Conservation (phyloP, 1,140 invertebrate species). For the Hypsibius dujardini region DNA sequence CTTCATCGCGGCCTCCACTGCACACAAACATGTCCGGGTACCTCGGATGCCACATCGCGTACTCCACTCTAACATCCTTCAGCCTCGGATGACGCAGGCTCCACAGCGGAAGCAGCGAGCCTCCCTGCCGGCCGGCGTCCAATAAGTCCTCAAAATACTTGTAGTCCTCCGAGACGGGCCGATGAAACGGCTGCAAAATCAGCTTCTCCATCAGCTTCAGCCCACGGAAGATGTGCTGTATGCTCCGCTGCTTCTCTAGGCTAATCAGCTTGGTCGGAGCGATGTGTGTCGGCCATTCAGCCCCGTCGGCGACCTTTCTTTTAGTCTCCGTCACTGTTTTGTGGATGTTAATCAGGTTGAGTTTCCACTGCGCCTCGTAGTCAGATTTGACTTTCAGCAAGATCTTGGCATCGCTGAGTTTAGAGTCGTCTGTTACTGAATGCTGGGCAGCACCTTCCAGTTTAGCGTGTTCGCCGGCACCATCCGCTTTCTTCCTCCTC, state of each 20-base stretch:
- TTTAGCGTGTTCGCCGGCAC: not conserved
- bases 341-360: not conserved
- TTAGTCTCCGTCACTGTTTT: not conserved
- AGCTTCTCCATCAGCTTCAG: slow-evolving; percentile 9
- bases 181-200: slow-evolving; percentile 1
- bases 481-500: not conserved
- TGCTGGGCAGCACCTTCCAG: not conserved
- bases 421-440: not conserved
- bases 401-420: slow-evolving; percentile 1
- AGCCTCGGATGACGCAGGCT: slow-evolving; percentile 4
- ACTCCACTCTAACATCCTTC: slow-evolving; percentile 9
- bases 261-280: slow-evolving; percentile 1
- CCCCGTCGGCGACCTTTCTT: not conserved
- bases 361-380: not conserved
- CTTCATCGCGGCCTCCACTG: not conserved
- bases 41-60: not conserved
- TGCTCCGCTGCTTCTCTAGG: not conserved
- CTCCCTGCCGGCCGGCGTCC: not conserved
- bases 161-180: not conserved
- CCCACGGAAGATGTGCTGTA: not conserved
- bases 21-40: slow-evolving; percentile 6
- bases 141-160: not conserved
- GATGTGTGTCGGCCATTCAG: slow-evolving; percentile 4
- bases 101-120: not conserved
- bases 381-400: not conserved